phyloP scores from a whole-genome alignment of 1,140 invertebrate genomes.

The Drosophila insularis region DNA sequence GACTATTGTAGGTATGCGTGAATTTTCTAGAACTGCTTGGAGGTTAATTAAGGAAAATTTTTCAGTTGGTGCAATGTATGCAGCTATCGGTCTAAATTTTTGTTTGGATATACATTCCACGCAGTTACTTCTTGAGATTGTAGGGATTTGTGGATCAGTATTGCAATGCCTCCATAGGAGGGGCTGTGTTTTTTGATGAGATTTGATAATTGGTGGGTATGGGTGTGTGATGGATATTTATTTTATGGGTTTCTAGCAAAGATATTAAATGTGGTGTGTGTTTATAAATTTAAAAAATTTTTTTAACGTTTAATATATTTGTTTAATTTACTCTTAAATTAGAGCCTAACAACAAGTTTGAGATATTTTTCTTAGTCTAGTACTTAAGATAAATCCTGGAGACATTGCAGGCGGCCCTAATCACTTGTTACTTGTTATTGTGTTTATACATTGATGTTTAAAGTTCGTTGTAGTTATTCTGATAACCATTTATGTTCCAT shows the following conservation, averaged over 20 bases:
- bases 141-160: conserved; percentile 12
- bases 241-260: not conserved
- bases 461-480: too few relatives aligned
- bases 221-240: not conserved
- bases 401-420: too few relatives aligned
- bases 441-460: too few relatives aligned
- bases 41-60: conserved; percentile 5
- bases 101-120: conserved; percentile 12
- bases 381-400: too few relatives aligned
- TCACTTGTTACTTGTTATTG: too few relatives aligned
- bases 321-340: too few relatives aligned
- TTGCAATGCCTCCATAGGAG: conserved; percentile 3
- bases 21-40: too few relatives aligned
- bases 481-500: too few relatives aligned
- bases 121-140: conserved; percentile 14
- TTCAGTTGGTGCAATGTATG: conserved; percentile 21
- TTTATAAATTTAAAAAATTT: not conserved
- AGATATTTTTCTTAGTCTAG: too few relatives aligned
- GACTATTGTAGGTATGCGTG: too few relatives aligned
- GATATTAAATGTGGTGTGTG: not conserved
- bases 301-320: too few relatives aligned
- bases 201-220: not conserved
- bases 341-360: too few relatives aligned
- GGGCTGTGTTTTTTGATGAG: not conserved
- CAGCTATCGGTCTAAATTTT: conserved; percentile 7